Percentiles rank a stretch among this genome's conserved stretches.
phyloP scores from a whole-genome alignment of 2,888 invertebrate species.

The Hypomecis punctinalis region DNA sequence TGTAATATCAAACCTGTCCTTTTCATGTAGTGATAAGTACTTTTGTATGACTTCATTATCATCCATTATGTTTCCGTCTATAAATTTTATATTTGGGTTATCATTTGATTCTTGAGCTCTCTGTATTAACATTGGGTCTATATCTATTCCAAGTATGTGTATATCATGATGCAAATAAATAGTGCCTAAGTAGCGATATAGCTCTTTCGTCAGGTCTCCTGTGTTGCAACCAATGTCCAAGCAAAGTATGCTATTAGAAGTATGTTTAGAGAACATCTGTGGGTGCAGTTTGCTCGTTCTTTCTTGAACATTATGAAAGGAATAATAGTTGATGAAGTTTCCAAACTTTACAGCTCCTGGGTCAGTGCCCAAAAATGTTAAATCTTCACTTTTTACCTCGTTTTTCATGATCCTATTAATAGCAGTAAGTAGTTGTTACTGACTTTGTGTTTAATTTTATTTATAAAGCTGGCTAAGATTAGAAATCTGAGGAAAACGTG shows the following conservation, averaged over 20 bases:
- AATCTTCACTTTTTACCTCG: conserved; percentile 49
- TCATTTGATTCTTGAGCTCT: conserved; percentile 86
- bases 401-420: conserved; percentile 40
- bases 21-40: conserved; percentile 75
- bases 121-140: conserved; percentile 89
- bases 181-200: conserved; percentile 81
- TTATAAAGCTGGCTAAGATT: too few species aligned
- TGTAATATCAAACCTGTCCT: conserved; percentile 86
- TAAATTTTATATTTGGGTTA: conserved; percentile 79
- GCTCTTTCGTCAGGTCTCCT: conserved; percentile 88
- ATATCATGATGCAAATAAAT: conserved; percentile 65
- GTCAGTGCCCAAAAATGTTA: conserved; percentile 83
- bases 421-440: not conserved
- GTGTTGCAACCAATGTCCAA: conserved; percentile 93
- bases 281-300: conserved; percentile 86
- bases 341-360: conserved; percentile 92
- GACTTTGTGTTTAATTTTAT: too few species aligned
- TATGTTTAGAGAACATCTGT: conserved; percentile 63
- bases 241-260: conserved; percentile 69
- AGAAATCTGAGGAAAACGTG: too few species aligned
- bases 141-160: conserved; percentile 88
- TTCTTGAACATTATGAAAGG: conserved; percentile 90
- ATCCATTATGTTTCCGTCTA: conserved; percentile 86
- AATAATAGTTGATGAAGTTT: conserved; percentile 95
- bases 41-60: conserved; percentile 63